Base-by-base conservation (phyloP, 2,888 invertebrate species). In the Pilophorus perplexus region DNA sequence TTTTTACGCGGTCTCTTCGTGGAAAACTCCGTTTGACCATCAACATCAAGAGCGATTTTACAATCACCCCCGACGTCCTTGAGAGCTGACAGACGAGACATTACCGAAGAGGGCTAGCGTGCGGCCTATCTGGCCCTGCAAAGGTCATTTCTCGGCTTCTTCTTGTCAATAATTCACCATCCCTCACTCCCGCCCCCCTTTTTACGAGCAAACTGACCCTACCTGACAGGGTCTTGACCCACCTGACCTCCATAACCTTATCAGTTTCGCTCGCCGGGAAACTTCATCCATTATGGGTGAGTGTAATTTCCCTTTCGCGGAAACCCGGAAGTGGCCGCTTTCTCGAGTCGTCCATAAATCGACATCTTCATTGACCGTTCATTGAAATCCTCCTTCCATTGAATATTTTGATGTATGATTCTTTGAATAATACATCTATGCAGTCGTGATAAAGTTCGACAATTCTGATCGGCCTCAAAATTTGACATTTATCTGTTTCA, bases 91-190 rank as follows among this genome's bases (percentile, higher is more conserved):
- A n/a, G n/a, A 25, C 46, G 23, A 23, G 46, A 23, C 46, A 46
- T 46, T 25, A 20, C 23, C n/a, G 46, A 23, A 46, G 46, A 46
- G 23, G 23, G 46, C 12, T 46, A 46, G 46, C 46, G 46, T 46
- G 46, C n/a, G n/a, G n/a, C 46, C 22, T 46, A 5, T 22, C 46
- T 4, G 12, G 10, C 46, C n/a, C n/a, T n/a, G n/a, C 46, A 46
- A 23, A 46, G 46, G 46, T 46, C 46, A 46, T 46, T 46, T 46
- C 23, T 12, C 46, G 46, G 46, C 46, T 46, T 46, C 46, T 46
- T 46, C 46, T 22, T 10, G 22, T 46, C 46, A 46, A 46, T 46
- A 46, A 46, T 46, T 46, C 46, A 46, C 22, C 46, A 22, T 6
- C 46, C n/a, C 12, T 23, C 23, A 46, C 5, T 14, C 44, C 46